Conservation (phyloP, 2,888 invertebrate genomes). For the Halocaridina rubra region DNA sequence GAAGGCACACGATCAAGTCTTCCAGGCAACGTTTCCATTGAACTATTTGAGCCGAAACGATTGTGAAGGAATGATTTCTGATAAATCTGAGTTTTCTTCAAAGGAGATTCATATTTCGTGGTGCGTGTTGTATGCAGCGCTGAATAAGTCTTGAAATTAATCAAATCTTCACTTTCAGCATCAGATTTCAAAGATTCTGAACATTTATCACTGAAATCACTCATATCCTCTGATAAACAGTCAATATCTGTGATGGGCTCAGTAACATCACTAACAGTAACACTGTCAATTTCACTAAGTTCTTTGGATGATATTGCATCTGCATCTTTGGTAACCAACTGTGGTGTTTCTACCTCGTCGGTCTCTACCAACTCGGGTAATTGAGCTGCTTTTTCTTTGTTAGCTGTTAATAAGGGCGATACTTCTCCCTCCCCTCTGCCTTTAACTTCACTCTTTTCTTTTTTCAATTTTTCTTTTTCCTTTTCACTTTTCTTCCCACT, state of each 20-base stretch:
- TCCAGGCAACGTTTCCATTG: not conserved
- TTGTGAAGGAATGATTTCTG: conserved; percentile 45
- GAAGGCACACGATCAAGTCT: not conserved
- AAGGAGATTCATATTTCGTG: conserved; percentile 15
- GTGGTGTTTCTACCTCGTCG: not conserved
- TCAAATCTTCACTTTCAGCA: not conserved
- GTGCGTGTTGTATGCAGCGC: not conserved
- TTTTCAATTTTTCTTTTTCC: conserved; percentile 6
- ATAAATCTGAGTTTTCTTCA: conserved; percentile 12
- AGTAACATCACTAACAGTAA: not conserved
- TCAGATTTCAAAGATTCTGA: not conserved
- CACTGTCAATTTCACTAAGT: conserved; percentile 13
- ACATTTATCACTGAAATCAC: not conserved
- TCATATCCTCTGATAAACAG: not conserved
- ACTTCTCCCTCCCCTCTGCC: not conserved
- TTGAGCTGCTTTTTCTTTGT: not conserved
- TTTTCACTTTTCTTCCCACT: not conserved
- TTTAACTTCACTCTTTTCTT: conserved; percentile 10
- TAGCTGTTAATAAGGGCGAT: not conserved
- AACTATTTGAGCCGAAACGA: conserved; percentile 6
- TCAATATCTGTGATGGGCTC: not conserved
- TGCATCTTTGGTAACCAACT: conserved; percentile 13
- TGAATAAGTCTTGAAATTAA: conserved; percentile 4
- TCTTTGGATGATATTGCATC: conserved; percentile 9
- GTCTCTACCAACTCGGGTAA: not conserved